Evolutionary conservation across 2,888 invertebrate species (phyloP).

Genomic region (Agrotis puta): DNA sequence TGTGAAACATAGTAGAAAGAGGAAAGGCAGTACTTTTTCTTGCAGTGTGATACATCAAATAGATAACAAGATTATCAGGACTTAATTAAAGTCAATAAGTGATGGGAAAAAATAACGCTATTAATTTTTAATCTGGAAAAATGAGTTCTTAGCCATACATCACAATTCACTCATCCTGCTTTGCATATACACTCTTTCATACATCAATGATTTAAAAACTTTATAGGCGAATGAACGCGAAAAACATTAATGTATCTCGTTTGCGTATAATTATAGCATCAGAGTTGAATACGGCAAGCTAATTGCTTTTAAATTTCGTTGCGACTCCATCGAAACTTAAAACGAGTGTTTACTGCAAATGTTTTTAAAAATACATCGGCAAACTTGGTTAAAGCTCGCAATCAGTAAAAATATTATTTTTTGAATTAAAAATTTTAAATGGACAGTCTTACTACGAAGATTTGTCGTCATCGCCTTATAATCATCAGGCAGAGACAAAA

Average conservation of each 20-base stretch:
- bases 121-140: neutral
- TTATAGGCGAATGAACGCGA: slow-evolving; percentile 32
- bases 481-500: neutral
- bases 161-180: neutral
- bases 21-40: no score
- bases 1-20: no score
- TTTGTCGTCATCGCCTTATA: neutral
- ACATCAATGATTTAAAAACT: slow-evolving; percentile 33
- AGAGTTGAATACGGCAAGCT: slow-evolving; percentile 55
- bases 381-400: slow-evolving; percentile 24
- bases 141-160: neutral
- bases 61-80: neutral
- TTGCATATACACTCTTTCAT: slow-evolving; percentile 15
- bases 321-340: slow-evolving; percentile 48
- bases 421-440: slow-evolving; percentile 5
- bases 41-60: no score
- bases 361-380: slow-evolving; percentile 33
- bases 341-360: slow-evolving; percentile 51
- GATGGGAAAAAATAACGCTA: neutral
- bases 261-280: slow-evolving; percentile 57
- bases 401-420: neutral
- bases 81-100: neutral
- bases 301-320: slow-evolving; percentile 60
- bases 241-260: slow-evolving; percentile 46
- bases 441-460: neutral